Evolutionary conservation across 1,140 invertebrate genomes (phyloP).

Genomic region (Campoletis sonorensis): DNA sequence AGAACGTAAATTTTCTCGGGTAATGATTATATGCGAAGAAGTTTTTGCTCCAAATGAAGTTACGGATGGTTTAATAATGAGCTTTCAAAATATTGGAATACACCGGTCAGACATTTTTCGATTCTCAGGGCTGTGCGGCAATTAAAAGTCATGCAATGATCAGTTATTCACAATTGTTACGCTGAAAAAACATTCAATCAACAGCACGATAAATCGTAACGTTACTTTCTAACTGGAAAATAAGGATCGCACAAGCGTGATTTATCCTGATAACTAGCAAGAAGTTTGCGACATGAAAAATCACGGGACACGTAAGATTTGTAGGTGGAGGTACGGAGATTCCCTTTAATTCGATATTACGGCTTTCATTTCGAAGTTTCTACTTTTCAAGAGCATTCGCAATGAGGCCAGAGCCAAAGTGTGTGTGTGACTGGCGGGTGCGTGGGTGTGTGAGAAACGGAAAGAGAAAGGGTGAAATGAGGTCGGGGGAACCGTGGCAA

Average conservation of each 20-base stretch:
- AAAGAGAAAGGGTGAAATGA: background rate
- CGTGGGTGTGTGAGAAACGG: background rate
- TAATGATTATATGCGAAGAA: too few species aligned
- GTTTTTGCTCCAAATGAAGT: too few species aligned
- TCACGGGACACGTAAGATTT: background rate
- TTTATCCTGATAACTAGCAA: background rate
- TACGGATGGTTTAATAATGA: too few species aligned
- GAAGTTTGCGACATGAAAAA: background rate
- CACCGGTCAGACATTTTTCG: too few species aligned
- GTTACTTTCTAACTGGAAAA: background rate
- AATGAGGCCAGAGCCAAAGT: background rate
- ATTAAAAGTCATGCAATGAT: background rate
- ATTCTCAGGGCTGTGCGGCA: too few species aligned
- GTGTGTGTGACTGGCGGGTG: too few species aligned
- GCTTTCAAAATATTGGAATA: too few species aligned
- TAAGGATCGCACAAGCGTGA: background rate
- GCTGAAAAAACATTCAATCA: background rate
- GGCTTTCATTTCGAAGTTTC: constrained; percentile 6
- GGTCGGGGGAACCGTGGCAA: background rate
- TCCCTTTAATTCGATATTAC: background rate
- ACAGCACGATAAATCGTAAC: background rate
- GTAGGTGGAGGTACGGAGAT: background rate
- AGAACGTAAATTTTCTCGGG: too few species aligned
- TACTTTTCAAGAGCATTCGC: background rate
- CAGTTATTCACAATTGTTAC: background rate